A percentile compares a stretch with the other conserved stretches of the same genome.
These are phyloP conservation scores for Notodonta dromedarius DNA, from an alignment of 2,888 invertebrate genomes.

Conservation along the genomic window DNA sequence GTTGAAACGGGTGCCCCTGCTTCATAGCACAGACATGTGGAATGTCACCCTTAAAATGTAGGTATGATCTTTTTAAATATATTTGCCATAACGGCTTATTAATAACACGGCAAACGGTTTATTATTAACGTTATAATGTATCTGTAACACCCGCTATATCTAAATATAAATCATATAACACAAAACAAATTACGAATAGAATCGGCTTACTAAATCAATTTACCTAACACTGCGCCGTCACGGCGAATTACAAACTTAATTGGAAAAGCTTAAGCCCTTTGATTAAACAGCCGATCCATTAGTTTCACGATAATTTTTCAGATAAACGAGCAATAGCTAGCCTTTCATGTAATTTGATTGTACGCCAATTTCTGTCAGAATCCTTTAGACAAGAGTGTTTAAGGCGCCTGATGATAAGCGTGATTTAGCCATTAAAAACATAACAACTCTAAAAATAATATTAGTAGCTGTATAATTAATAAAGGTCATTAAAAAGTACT, in stretches of 20 bases:
- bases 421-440: background rate
- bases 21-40: no score
- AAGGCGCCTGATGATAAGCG: background rate
- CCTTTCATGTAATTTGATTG: conserved; percentile 3
- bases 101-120: no score
- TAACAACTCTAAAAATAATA: no score
- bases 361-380: background rate
- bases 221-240: conserved; percentile 13
- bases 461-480: no score
- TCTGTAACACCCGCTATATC: no score
- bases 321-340: conserved; percentile 18
- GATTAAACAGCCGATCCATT: conserved; percentile 36
- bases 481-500: no score
- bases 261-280: conserved; percentile 29
- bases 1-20: no score
- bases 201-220: conserved; percentile 3
- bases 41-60: no score
- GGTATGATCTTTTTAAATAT: no score
- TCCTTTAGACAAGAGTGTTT: background rate
- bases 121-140: no score
- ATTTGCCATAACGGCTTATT: no score
- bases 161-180: background rate
- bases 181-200: background rate
- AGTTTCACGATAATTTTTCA: conserved; percentile 28
- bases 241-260: conserved; percentile 32